These are phyloP conservation scores for Argyrosomus japonicus DNA, from an alignment of 2,113 vertebrate species.

Conservation along the genomic window DNA sequence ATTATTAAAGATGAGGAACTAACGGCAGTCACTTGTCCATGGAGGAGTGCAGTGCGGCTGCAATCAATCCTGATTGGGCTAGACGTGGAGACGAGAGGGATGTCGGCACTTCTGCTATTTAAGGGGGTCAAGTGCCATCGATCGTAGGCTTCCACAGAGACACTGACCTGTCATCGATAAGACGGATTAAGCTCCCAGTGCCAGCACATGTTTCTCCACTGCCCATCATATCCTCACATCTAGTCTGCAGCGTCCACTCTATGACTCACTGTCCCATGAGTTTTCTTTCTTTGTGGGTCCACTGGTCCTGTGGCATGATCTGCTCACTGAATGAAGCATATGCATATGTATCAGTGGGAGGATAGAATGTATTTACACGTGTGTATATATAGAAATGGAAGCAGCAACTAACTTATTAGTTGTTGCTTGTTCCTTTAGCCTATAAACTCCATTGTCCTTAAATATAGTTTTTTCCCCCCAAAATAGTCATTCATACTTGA, in stretches of 20 bases:
- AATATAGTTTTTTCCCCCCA: not conserved
- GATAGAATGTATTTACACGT: constrained; percentile 6
- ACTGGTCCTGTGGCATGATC: constrained; percentile 33
- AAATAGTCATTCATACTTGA: not conserved
- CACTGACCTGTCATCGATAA: constrained; percentile 74
- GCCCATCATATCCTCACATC: constrained; percentile 67
- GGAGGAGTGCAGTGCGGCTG: constrained; percentile 43
- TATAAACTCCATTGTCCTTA: not conserved
- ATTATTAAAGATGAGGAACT: constrained; percentile 83
- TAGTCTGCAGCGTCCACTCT: constrained; percentile 48
- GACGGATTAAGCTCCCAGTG: constrained; percentile 76
- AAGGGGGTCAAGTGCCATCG: constrained; percentile 77
- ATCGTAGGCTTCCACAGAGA: constrained; percentile 69
- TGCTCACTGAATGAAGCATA: constrained; percentile 27
- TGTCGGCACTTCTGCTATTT: constrained; percentile 73
- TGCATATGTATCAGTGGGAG: constrained; percentile 21
- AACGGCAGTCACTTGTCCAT: constrained; percentile 54
- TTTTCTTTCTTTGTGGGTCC: constrained; percentile 35
- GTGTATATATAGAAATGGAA: not conserved
- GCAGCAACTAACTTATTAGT: too few species aligned
- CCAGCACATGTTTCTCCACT: constrained; percentile 63
- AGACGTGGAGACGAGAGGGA: constrained; percentile 58
- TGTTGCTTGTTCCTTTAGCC: not conserved
- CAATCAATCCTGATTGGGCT: constrained; percentile 73
- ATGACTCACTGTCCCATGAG: constrained; percentile 56